Percentiles rank a stretch among this genome's conserved stretches.
Conservation (phyloP, 2,113 vertebrate species). For the Phrynosoma blainvillii region DNA sequence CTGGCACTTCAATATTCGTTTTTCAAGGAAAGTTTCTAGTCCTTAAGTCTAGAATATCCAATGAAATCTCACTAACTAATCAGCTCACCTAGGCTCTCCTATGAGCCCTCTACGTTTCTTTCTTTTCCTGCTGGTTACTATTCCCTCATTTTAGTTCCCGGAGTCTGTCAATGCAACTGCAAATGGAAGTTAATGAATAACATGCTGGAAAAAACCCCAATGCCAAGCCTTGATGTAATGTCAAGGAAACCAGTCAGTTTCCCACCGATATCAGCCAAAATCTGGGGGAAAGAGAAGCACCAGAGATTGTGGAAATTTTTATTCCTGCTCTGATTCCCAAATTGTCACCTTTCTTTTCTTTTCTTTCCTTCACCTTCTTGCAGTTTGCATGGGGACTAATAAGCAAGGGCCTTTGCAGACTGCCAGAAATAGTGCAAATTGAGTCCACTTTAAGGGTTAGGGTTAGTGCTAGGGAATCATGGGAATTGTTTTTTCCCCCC, state of each 20-base stretch:
- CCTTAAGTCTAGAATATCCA: neutral
- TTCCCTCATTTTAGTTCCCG: too few relatives aligned
- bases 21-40: neutral
- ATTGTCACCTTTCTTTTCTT: neutral
- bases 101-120: neutral
- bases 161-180: neutral
- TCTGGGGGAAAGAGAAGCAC: neutral
- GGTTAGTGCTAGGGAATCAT: too few relatives aligned
- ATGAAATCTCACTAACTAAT: too few relatives aligned
- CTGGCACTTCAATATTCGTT: neutral
- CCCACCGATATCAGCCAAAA: neutral
- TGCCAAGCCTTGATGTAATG: neutral
- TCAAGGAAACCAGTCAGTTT: neutral
- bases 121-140: neutral
- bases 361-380: too few relatives aligned
- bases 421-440: too few relatives aligned
- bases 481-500: too few relatives aligned
- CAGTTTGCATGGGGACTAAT: too few relatives aligned
- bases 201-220: neutral
- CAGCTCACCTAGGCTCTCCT: neutral
- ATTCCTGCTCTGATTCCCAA: neutral
- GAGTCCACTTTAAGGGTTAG: too few relatives aligned
- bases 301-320: neutral
- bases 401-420: too few relatives aligned
- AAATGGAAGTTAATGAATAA: constrained; percentile 10